Conservation (phyloP, 2,888 invertebrate genomes). For the Sinopyrophorus schimmeli region DNA sequence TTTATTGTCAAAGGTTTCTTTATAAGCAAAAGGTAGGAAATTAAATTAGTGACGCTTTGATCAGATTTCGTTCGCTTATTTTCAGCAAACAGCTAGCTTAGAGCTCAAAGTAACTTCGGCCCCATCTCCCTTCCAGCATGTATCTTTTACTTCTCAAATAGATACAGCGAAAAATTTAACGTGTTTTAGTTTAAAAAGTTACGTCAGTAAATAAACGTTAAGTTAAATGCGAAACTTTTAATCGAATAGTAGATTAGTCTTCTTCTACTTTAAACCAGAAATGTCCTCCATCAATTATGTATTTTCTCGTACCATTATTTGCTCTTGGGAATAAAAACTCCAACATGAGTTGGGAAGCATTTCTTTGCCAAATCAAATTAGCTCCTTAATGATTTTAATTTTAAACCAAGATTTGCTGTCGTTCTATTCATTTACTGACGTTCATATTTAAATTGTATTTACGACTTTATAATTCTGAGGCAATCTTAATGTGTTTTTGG, state of each 20-base stretch:
- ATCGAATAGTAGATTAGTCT: slow-evolving; percentile 24
- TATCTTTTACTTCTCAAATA: too few species aligned
- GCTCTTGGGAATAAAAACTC: slow-evolving; percentile 23
- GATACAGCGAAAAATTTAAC: neutral
- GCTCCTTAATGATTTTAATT: too few species aligned
- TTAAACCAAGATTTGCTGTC: too few species aligned
- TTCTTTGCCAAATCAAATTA: too few species aligned
- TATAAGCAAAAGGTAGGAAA: slow-evolving; percentile 13
- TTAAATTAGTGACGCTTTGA: slow-evolving; percentile 24
- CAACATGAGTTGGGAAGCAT: slow-evolving; percentile 11
- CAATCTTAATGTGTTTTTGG: too few species aligned
- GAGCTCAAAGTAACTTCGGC: slow-evolving; percentile 8
- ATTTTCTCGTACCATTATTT: slow-evolving; percentile 20
- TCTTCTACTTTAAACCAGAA: slow-evolving; percentile 14
- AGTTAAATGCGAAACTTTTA: slow-evolving; percentile 19
- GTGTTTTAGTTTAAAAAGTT: neutral
- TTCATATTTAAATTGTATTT: too few species aligned
- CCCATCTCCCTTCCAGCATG: too few species aligned
- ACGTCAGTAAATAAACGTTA: slow-evolving; percentile 5
- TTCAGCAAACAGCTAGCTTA: slow-evolving; percentile 6
- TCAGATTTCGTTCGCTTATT: slow-evolving; percentile 12
- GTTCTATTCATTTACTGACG: too few species aligned
- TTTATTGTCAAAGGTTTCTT: slow-evolving; percentile 21
- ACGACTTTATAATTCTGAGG: too few species aligned
- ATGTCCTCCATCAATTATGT: slow-evolving; percentile 25